A percentile compares a stretch with the other conserved stretches of the same genome.
Conservation (phyloP, 2,113 vertebrate genomes). For the Oncorhynchus masou region DNA sequence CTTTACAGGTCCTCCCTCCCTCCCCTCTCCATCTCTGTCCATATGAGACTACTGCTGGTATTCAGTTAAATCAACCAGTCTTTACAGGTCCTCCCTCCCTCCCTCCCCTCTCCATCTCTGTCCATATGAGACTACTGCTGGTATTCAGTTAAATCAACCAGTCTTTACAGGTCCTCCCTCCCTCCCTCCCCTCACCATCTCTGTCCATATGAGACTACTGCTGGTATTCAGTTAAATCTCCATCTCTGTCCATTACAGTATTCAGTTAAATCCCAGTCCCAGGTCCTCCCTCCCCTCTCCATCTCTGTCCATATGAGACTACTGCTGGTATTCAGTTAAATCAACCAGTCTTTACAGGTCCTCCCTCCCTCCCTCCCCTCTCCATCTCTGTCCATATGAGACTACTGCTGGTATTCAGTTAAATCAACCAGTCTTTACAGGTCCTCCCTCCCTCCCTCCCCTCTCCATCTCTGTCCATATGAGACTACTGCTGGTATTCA, state of each 20-base stretch:
- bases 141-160: too few species aligned
- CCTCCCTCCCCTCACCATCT: not conserved
- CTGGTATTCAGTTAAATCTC: constrained; percentile 30
- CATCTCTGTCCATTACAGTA: too few species aligned
- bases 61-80: constrained; percentile 32
- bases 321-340: constrained; percentile 32
- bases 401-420: too few species aligned
- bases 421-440: too few species aligned
- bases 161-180: too few species aligned
- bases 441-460: not conserved
- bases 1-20: too few species aligned
- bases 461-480: not conserved
- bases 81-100: constrained; percentile 1
- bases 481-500: constrained; percentile 31
- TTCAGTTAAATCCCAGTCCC: too few species aligned
- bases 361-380: not conserved
- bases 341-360: constrained; percentile 18
- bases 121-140: too few species aligned
- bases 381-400: too few species aligned
- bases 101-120: too few species aligned
- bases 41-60: constrained; percentile 19
- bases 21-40: not conserved
- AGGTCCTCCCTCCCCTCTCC: not conserved
- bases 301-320: constrained; percentile 3
- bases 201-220: constrained; percentile 6